phyloP scores from a whole-genome alignment of 2,113 vertebrate species.

The Corythoichthys haematopterus region DNA sequence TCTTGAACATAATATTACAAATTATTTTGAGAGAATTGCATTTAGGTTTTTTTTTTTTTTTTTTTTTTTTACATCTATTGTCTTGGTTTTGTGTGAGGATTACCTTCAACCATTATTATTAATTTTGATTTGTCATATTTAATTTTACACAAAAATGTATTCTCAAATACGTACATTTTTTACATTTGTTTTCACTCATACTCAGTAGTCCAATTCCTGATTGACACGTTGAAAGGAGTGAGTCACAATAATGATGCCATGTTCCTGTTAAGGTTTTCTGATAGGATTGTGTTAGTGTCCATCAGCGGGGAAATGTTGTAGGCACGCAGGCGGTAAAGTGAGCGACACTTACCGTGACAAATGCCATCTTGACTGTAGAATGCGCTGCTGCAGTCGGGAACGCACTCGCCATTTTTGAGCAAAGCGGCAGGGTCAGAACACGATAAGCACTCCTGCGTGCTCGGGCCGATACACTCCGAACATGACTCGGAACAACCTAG shows the following conservation, averaged over 20 bases:
- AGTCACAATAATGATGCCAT: neutral
- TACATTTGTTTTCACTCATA: neutral
- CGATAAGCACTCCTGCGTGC: slow-evolving; percentile 72
- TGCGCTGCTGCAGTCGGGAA: slow-evolving; percentile 70
- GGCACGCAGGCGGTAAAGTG: neutral
- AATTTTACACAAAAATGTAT: too few species aligned
- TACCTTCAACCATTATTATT: too few species aligned
- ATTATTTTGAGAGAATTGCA: too few species aligned
- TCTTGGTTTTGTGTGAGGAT: too few species aligned
- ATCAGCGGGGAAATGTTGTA: neutral
- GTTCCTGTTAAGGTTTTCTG: too few species aligned
- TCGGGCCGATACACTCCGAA: slow-evolving; percentile 74
- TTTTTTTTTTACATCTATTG: too few species aligned
- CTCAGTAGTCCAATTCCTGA: neutral
- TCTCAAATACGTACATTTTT: too few species aligned
- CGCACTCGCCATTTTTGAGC: slow-evolving; percentile 75
- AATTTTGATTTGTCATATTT: too few species aligned
- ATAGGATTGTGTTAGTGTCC: neutral
- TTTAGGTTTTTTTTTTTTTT: too few species aligned
- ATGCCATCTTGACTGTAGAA: slow-evolving; percentile 74
- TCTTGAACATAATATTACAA: too few species aligned
- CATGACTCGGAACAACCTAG: slow-evolving; percentile 85
- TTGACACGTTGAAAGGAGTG: neutral
- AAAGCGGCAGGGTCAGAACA: slow-evolving; percentile 71
- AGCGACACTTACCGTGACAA: slow-evolving; percentile 74